These are phyloP conservation scores for Morus bassanus DNA, from an alignment of 2,797 vertebrate species.

Conservation along the genomic window DNA sequence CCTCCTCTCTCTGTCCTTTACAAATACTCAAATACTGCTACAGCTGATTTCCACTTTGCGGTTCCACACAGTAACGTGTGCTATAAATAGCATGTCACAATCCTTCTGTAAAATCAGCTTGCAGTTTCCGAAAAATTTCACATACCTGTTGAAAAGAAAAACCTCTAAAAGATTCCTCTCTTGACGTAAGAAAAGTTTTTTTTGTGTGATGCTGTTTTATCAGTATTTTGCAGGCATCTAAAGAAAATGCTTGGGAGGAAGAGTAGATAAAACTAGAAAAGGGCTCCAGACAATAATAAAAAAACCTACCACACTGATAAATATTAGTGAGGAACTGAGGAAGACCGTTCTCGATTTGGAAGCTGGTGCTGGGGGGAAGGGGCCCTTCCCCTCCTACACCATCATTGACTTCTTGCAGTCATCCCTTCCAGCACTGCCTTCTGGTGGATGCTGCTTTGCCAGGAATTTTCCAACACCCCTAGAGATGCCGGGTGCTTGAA, in stretches of 20 bases:
- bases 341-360: rapidly evolving
- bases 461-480: rapidly evolving
- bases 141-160: rapidly evolving
- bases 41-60: rapidly evolving
- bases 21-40: rapidly evolving
- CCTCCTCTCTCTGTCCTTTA: neutral
- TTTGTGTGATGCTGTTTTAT: neutral
- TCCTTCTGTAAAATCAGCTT: neutral
- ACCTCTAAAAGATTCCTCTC: neutral
- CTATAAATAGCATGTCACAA: neutral
- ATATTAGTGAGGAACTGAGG: neutral
- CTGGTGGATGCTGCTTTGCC: neutral
- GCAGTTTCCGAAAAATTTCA: neutral
- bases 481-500: neutral
- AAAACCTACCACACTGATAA: neutral
- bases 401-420: rapidly evolving
- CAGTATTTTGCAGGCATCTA: neutral
- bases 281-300: neutral
- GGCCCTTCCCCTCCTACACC: neutral
- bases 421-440: neutral
- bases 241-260: neutral
- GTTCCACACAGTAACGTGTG: rapidly evolving
- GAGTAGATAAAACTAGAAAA: neutral
- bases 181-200: neutral
- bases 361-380: neutral